Percentiles rank a stretch among this genome's conserved stretches.
These are phyloP conservation scores for Pteromalus puparum DNA, from an alignment of 1,140 invertebrate genomes.

Conservation along the genomic window DNA sequence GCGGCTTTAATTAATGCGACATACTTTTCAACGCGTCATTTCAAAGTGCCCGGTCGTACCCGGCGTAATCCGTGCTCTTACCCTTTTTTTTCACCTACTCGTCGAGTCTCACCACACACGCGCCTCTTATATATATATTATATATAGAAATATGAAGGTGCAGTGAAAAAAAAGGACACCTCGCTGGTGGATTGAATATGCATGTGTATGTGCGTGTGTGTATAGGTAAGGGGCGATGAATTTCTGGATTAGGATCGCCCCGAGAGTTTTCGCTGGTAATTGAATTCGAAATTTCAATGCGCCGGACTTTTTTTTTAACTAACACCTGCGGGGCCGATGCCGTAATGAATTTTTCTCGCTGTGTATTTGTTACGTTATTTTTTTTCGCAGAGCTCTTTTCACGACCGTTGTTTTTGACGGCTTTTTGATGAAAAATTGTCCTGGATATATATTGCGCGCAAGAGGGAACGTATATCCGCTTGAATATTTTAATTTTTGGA, in stretches of 20 bases:
- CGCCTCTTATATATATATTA: neutral
- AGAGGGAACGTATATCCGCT: too few relatives aligned
- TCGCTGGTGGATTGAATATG: too few relatives aligned
- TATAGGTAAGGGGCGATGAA: too few relatives aligned
- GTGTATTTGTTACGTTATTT: too few relatives aligned
- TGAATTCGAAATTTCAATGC: neutral
- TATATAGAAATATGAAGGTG: neutral
- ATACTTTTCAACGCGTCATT: conserved; percentile 61
- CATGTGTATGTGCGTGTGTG: too few relatives aligned
- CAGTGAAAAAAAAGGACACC: neutral
- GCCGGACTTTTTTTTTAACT: too few relatives aligned
- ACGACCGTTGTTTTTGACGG: neutral
- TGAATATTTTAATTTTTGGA: too few relatives aligned
- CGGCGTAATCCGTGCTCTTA: conserved; percentile 1
- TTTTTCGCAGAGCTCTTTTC: neutral
- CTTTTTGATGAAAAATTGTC: neutral
- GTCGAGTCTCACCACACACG: neutral
- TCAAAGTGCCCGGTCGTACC: conserved; percentile 20
- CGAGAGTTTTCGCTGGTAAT: neutral
- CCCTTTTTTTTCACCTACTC: neutral
- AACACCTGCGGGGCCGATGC: too few relatives aligned
- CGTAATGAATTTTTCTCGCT: too few relatives aligned
- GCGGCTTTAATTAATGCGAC: conserved; percentile 70
- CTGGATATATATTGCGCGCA: neutral
- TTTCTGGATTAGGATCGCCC: too few relatives aligned